These are phyloP conservation scores for Drosophila limbata DNA, from an alignment of 2,888 invertebrate genomes.

Conservation along the genomic window DNA sequence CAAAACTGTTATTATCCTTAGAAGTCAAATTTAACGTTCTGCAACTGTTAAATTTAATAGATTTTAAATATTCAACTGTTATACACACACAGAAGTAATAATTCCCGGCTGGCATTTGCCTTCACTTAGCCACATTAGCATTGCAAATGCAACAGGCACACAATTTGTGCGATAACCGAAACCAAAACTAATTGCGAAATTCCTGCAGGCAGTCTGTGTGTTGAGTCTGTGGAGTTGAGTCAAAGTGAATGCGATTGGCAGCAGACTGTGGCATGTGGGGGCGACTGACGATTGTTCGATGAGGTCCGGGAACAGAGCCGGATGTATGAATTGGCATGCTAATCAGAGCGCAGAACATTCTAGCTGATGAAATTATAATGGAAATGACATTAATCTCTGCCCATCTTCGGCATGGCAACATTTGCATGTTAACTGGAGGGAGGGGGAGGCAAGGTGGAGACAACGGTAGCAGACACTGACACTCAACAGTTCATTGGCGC, in stretches of 20 bases:
- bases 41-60: constrained; percentile 1
- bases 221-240: not conserved
- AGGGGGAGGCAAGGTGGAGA: not conserved
- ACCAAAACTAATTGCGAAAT: constrained; percentile 74
- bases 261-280: constrained; percentile 20
- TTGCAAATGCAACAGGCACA: constrained; percentile 59
- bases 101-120: constrained; percentile 23
- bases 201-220: constrained; percentile 69
- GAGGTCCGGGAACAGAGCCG: constrained; percentile 77
- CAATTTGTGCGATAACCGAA: constrained; percentile 58
- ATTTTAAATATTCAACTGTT: constrained; percentile 20
- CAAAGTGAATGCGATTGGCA: constrained; percentile 52
- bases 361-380: constrained; percentile 64
- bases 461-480: constrained; percentile 41
- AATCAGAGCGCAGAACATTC: constrained; percentile 53
- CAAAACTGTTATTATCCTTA: constrained; percentile 12
- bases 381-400: constrained; percentile 34
- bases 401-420: constrained; percentile 40
- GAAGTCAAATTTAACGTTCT: not conserved
- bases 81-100: constrained; percentile 6
- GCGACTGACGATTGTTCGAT: constrained; percentile 24
- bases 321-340: constrained; percentile 68
- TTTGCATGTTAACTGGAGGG: constrained; percentile 28
- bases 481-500: constrained; percentile 68
- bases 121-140: constrained; percentile 58